Percentiles rank a stretch among this genome's conserved stretches.
Evolutionary conservation across 1,140 invertebrate species (phyloP).

Genomic region (Reticulitermes speratus): DNA sequence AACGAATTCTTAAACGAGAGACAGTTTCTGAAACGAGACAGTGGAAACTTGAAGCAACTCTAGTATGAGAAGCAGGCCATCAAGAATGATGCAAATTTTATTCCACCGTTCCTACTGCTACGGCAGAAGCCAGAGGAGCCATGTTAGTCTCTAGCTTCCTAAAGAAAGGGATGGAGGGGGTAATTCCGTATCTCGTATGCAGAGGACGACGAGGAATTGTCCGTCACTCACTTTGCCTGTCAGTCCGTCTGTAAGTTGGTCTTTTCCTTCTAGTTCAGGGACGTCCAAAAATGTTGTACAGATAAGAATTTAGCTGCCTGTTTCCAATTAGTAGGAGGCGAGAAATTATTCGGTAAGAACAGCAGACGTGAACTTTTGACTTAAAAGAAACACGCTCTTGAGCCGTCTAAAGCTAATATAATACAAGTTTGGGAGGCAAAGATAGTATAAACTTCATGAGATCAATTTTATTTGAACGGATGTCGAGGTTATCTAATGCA

Average conservation of each 20-base stretch:
- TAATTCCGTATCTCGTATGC: constrained; percentile 4
- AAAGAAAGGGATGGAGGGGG: background rate
- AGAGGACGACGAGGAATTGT: background rate
- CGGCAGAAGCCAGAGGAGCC: background rate
- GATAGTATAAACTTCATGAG: no score
- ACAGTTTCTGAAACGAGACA: background rate
- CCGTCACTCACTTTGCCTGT: background rate
- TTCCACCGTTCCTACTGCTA: background rate
- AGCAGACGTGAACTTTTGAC: no score
- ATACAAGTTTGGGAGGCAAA: no score
- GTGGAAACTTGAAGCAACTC: background rate
- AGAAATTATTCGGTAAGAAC: no score
- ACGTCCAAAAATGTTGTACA: background rate
- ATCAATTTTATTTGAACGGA: no score
- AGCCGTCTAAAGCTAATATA: no score
- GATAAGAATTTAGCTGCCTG: no score
- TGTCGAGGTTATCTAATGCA: no score
- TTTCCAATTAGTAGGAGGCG: no score
- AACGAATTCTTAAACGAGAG: no score
- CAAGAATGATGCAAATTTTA: constrained; percentile 17
- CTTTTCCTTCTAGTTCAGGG: background rate
- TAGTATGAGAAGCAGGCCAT: background rate
- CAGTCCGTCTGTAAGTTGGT: no score
- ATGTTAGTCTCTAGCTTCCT: background rate
- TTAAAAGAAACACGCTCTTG: no score